phyloP scores from a whole-genome alignment of 2,888 invertebrate genomes.

The Formica aserva region DNA sequence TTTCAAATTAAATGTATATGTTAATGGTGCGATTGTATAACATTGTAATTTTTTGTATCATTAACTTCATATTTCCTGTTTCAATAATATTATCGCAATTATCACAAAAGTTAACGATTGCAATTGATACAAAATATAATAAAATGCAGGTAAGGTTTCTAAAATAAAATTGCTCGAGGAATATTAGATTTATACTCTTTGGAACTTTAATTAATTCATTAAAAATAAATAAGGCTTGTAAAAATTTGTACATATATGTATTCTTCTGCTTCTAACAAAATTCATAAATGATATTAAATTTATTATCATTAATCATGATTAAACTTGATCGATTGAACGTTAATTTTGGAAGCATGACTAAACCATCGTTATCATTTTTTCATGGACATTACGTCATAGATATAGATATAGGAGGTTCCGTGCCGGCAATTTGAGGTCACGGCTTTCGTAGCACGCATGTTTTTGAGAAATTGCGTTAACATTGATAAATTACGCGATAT shows the following conservation, averaged over 20 bases:
- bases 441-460: neutral
- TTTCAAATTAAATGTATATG: too few relatives aligned
- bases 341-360: neutral
- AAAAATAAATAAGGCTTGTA: neutral
- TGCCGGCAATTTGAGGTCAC: conserved; percentile 24
- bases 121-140: neutral
- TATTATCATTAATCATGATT: neutral
- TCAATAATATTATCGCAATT: neutral
- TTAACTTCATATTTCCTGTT: neutral
- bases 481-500: conserved; percentile 25
- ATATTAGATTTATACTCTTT: neutral
- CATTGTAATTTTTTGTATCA: neutral
- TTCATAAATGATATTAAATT: neutral
- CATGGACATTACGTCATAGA: conserved; percentile 20
- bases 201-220: neutral
- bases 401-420: neutral
- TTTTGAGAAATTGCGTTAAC: neutral
- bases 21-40: neutral
- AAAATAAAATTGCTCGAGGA: neutral
- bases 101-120: neutral
- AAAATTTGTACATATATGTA: neutral
- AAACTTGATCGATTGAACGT: neutral
- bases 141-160: neutral
- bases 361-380: neutral
- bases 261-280: neutral